Conservation (phyloP, 2,113 vertebrate species). For the Leiothrix lutea region DNA sequence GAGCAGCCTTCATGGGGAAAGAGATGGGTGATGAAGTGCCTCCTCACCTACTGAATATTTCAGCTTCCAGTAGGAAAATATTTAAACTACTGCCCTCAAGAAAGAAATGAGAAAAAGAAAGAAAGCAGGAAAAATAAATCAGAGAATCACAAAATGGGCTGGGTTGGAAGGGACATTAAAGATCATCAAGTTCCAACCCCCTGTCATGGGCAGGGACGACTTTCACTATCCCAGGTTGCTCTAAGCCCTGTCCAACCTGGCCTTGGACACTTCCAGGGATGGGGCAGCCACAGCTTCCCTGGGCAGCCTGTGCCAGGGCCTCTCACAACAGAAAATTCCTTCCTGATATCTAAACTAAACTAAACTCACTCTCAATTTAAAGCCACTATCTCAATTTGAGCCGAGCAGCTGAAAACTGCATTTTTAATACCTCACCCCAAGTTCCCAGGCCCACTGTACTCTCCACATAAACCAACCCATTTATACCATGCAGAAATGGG, state of each 20-base stretch:
- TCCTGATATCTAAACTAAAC: background rate
- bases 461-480: background rate
- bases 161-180: background rate
- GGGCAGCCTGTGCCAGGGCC: fast-evolving
- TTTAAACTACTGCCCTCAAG: background rate
- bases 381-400: background rate
- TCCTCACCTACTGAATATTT: background rate
- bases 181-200: fast-evolving
- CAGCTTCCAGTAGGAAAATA: background rate
- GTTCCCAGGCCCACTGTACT: background rate
- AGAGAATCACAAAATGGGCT: background rate
- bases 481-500: background rate
- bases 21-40: background rate
- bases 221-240: fast-evolving
- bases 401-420: background rate
- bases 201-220: background rate
- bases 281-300: background rate
- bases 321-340: background rate
- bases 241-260: fast-evolving
- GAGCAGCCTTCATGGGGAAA: background rate
- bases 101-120: background rate
- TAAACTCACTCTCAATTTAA: background rate
- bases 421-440: background rate
- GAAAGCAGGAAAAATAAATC: background rate
- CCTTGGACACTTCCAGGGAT: background rate